Percentiles rank a stretch among this genome's conserved stretches.
Conservation (phyloP, 2,888 invertebrate species). For the Mechanitis messenoides region DNA sequence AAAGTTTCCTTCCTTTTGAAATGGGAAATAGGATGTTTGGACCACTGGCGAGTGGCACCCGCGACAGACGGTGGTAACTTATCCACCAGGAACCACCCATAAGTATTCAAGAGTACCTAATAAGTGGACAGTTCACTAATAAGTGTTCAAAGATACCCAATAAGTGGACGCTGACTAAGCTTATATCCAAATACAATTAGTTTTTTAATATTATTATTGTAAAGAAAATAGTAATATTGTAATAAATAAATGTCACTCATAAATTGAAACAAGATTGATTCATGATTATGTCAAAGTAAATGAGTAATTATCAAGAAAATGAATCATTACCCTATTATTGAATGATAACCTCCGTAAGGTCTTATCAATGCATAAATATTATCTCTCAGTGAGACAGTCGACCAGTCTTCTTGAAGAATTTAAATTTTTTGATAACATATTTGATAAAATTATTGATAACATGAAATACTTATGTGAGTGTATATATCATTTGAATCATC, state of each 20-base stretch:
- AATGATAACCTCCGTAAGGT: slow-evolving; percentile 3
- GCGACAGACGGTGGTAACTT: background rate
- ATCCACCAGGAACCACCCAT: too few relatives aligned
- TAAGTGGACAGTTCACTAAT: too few relatives aligned
- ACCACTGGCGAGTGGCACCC: background rate
- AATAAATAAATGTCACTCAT: background rate
- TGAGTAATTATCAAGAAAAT: slow-evolving; percentile 1
- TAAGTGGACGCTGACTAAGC: too few relatives aligned
- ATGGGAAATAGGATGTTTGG: slow-evolving; percentile 2
- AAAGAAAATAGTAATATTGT: background rate
- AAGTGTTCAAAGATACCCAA: too few relatives aligned
- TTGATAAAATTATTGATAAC: too few relatives aligned
- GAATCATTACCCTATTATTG: background rate
- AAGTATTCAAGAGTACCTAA: too few relatives aligned
- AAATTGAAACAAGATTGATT: slow-evolving; percentile 4
- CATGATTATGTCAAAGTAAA: background rate
- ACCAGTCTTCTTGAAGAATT: background rate
- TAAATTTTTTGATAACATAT: background rate
- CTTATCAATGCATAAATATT: slow-evolving; percentile 8
- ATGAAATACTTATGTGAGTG: too few relatives aligned
- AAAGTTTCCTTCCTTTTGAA: background rate
- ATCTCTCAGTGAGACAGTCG: background rate
- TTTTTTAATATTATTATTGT: background rate
- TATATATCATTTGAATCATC: too few relatives aligned
- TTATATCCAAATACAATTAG: too few relatives aligned